Evolutionary conservation across 2,888 invertebrate species (phyloP).

Genomic region (Clanis bilineata): DNA sequence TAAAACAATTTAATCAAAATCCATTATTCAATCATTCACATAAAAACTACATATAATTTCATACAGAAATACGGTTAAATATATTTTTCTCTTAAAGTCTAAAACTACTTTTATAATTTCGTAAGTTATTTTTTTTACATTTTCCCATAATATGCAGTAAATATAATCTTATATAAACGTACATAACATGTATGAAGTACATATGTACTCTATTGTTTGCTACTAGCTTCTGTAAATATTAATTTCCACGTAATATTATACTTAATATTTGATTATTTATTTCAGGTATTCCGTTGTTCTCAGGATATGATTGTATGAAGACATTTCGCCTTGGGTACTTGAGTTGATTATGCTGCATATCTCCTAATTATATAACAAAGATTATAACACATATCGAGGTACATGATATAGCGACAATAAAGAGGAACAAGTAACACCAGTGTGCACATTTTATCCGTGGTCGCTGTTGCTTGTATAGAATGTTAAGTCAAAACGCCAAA

Average conservation of each 20-base stretch:
- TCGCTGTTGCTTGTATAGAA: background rate
- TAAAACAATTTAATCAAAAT: slow-evolving; percentile 79
- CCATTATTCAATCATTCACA: slow-evolving; percentile 77
- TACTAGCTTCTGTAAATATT: slow-evolving; percentile 67
- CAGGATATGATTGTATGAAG: slow-evolving; percentile 67
- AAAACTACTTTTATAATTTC: slow-evolving; percentile 75
- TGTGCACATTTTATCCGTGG: slow-evolving; percentile 1
- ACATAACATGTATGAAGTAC: slow-evolving; percentile 53
- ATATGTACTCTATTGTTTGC: slow-evolving; percentile 46
- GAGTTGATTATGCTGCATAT: slow-evolving; percentile 7
- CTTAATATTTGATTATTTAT: slow-evolving; percentile 48
- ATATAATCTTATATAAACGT: slow-evolving; percentile 70
- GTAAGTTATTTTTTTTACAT: slow-evolving; percentile 74
- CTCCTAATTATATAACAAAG: slow-evolving; percentile 6
- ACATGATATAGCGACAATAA: background rate
- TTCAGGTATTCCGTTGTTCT: slow-evolving; percentile 74
- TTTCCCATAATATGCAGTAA: slow-evolving; percentile 75
- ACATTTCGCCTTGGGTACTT: slow-evolving; percentile 20
- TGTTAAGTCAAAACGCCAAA: slow-evolving; percentile 5
- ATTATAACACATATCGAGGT: background rate
- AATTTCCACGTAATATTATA: slow-evolving; percentile 40
- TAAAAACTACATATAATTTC: slow-evolving; percentile 83
- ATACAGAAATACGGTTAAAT: slow-evolving; percentile 83
- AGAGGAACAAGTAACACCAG: background rate
- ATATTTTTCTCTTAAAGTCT: slow-evolving; percentile 74